Conservation (phyloP, 2,113 vertebrate genomes). For the Spizaetus ornatus region DNA sequence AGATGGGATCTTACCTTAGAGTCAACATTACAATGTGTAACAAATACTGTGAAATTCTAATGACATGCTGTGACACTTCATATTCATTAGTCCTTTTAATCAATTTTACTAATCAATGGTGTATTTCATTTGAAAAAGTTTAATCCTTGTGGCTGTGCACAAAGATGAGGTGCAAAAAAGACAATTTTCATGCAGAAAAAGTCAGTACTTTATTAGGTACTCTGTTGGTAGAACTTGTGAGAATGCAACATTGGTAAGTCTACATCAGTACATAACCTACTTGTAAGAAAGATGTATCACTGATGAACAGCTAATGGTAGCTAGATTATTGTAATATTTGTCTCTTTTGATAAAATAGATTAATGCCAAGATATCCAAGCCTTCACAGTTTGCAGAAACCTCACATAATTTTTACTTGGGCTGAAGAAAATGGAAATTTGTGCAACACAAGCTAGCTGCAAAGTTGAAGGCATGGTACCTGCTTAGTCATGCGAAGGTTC, state of each 20-base stretch:
- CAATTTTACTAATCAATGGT: neutral
- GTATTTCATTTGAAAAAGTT: neutral
- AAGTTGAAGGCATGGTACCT: conserved; percentile 85
- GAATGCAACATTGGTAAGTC: neutral
- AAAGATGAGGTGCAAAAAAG: neutral
- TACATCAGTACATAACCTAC: neutral
- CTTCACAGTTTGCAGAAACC: conserved; percentile 71
- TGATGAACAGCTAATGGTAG: neutral
- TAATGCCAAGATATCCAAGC: conserved; percentile 60
- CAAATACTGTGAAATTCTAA: conserved; percentile 3
- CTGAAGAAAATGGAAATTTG: conserved; percentile 63
- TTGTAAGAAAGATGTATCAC: neutral
- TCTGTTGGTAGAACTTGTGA: conserved; percentile 37
- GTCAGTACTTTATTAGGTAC: neutral
- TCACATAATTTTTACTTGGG: conserved; percentile 51
- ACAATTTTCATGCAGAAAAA: conserved; percentile 25
- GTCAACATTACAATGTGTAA: neutral
- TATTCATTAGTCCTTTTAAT: conserved; percentile 50
- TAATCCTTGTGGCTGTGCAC: neutral
- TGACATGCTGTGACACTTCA: conserved; percentile 15
- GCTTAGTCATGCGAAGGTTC: conserved; percentile 89
- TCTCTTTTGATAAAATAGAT: conserved; percentile 43
- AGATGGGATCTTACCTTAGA: neutral
- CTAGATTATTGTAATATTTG: conserved; percentile 35
- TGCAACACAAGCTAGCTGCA: conserved; percentile 59